Percentiles rank a stretch among this genome's conserved stretches.
These are phyloP conservation scores for Bombylius discolor DNA, from an alignment of 2,888 invertebrate species.

Conservation along the genomic window DNA sequence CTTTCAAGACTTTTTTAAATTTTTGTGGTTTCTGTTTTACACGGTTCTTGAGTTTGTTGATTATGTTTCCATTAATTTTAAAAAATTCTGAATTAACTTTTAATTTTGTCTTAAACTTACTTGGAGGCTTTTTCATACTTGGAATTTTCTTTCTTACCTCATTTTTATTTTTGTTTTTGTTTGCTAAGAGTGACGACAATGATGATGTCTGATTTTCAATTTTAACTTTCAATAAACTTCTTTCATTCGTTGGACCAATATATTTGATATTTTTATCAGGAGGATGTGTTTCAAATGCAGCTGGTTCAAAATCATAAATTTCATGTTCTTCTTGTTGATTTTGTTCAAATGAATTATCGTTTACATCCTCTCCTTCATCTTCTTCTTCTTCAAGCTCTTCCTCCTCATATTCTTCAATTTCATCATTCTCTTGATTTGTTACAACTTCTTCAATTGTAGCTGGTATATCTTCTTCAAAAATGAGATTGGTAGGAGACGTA, in stretches of 20 bases:
- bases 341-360: no score
- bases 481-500: slow-evolving; percentile 22
- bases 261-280: slow-evolving; percentile 7
- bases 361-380: background rate
- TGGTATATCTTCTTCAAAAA: slow-evolving; percentile 40
- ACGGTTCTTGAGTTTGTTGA: no score
- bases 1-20: no score
- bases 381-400: background rate
- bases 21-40: no score
- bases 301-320: background rate
- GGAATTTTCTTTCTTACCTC: no score
- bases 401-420: slow-evolving; percentile 3
- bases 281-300: slow-evolving; percentile 12
- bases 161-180: no score
- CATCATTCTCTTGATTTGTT: background rate
- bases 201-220: background rate
- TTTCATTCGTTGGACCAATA: slow-evolving; percentile 12
- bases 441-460: slow-evolving; percentile 36
- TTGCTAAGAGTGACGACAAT: no score
- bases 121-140: no score
- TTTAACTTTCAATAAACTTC: slow-evolving; percentile 13
- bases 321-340: background rate
- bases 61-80: no score
- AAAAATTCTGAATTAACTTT: no score
- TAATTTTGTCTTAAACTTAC: no score